phyloP scores from a whole-genome alignment of 2,888 invertebrate species.

The Xanthorhoe designata region DNA sequence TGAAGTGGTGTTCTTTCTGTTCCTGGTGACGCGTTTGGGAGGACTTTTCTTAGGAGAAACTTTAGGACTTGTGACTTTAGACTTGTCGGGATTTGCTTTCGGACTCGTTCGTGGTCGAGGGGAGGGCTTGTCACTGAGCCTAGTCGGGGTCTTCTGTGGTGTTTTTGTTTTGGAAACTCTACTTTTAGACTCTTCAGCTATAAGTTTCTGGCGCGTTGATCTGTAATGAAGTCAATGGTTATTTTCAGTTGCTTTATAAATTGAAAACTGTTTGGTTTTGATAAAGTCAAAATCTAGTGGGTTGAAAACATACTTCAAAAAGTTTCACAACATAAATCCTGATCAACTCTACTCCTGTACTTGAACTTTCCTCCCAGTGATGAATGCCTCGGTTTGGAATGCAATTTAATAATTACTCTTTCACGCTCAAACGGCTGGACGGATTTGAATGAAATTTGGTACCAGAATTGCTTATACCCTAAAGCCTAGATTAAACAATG shows the following conservation, averaged over 20 bases:
- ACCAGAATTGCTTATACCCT: no score
- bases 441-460: no score
- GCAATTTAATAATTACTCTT: no score
- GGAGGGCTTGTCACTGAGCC: slow-evolving; percentile 10
- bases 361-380: no score
- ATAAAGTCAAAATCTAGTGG: slow-evolving; percentile 27
- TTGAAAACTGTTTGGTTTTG: slow-evolving; percentile 5
- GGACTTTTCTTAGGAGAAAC: slow-evolving; percentile 19
- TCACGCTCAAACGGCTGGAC: no score
- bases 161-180: slow-evolving; percentile 8
- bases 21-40: slow-evolving; percentile 43
- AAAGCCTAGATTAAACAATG: background rate
- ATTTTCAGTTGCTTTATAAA: background rate
- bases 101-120: slow-evolving; percentile 5
- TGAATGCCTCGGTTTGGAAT: no score
- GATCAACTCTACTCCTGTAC: background rate
- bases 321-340: background rate
- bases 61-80: slow-evolving; percentile 12
- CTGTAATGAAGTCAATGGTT: slow-evolving; percentile 24
- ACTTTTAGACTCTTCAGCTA: slow-evolving; percentile 7
- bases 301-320: slow-evolving; percentile 1
- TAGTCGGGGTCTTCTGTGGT: slow-evolving; percentile 17
- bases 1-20: slow-evolving; percentile 38
- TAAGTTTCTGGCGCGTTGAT: slow-evolving; percentile 20
- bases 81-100: slow-evolving; percentile 1